Conservation (phyloP, 2,888 invertebrate species). For the Podabrus alpinus region DNA sequence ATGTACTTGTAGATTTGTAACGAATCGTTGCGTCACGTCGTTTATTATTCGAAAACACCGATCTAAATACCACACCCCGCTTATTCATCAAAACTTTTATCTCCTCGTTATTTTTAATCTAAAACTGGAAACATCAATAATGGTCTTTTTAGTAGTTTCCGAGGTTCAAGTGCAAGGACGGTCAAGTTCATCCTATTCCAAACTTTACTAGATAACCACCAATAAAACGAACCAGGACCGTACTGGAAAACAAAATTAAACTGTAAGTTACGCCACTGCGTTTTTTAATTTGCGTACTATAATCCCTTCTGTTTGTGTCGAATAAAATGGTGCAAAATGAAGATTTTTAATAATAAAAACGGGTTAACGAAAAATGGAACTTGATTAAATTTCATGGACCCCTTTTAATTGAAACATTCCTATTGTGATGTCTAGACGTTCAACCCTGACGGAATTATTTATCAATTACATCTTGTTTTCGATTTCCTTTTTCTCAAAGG, state of each 20-base stretch:
- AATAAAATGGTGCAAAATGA: background rate
- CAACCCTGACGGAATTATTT: background rate
- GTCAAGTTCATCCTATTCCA: background rate
- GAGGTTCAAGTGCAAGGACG: background rate
- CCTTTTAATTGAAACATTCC: background rate
- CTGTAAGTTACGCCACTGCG: background rate
- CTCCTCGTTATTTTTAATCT: background rate
- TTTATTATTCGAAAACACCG: background rate
- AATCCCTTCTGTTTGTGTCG: background rate
- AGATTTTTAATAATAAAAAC: background rate
- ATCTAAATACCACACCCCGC: background rate
- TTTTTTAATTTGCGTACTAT: background rate
- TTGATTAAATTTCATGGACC: background rate
- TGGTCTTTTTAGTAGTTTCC: background rate
- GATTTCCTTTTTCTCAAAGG: background rate
- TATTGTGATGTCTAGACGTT: background rate
- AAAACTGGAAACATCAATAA: background rate
- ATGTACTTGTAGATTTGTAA: no score
- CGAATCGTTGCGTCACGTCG: background rate
- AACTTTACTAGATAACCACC: background rate
- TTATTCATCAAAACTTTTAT: background rate
- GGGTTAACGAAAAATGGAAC: background rate
- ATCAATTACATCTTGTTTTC: background rate
- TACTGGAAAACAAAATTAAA: background rate
- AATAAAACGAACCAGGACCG: background rate